phyloP scores from a whole-genome alignment of 2,113 vertebrate species.

The Gadus macrocephalus region DNA sequence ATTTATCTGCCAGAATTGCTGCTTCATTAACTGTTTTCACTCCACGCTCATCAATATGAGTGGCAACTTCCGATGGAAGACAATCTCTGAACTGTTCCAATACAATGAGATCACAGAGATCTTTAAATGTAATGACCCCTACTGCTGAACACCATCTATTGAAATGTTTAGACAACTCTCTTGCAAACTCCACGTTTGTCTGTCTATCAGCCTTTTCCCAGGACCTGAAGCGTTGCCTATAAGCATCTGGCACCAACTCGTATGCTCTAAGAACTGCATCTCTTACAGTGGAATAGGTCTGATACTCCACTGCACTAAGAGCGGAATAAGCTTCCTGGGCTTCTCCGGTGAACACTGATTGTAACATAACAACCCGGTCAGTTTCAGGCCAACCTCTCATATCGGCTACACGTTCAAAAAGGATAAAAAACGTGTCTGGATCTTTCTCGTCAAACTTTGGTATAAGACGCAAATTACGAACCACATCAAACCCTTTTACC shows the following conservation, averaged over 20 bases:
- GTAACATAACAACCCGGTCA: not conserved
- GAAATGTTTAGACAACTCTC: not conserved
- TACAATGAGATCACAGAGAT: not conserved
- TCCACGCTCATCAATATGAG: not conserved
- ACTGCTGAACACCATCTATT: not conserved
- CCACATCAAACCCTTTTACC: too few species aligned
- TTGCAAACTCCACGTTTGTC: not conserved
- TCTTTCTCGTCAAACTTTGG: not conserved
- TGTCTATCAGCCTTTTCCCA: too few species aligned
- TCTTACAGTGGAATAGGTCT: not conserved
- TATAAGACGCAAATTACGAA: too few species aligned
- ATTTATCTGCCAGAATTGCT: not conserved
- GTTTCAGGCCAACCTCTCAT: not conserved
- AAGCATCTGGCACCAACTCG: not conserved
- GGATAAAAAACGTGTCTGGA: not conserved
- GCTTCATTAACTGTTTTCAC: not conserved
- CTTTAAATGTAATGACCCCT: not conserved
- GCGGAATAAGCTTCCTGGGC: slow-evolving; percentile 11
- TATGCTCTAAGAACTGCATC: not conserved
- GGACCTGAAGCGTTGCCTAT: not conserved
- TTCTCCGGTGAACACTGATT: not conserved
- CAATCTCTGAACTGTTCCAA: slow-evolving; percentile 3
- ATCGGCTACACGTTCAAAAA: not conserved
- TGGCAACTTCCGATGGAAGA: not conserved
- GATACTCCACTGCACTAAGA: not conserved